Conservation (phyloP, 2,797 vertebrate genomes). For the Alca torda region DNA sequence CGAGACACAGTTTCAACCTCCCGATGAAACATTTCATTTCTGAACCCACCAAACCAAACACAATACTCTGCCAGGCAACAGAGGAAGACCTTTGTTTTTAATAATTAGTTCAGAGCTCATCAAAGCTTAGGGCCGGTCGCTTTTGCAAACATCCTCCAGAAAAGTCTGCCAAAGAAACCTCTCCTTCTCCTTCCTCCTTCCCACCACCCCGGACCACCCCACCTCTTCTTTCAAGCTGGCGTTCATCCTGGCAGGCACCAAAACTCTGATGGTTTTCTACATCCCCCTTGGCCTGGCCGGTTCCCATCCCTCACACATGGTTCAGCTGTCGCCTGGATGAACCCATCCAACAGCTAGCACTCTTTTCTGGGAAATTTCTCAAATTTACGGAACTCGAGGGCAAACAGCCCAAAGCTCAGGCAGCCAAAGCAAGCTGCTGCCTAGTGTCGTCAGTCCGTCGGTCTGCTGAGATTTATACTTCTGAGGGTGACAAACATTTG, state of each 20-base stretch:
- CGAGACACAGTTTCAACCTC: not conserved
- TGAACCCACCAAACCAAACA: not conserved
- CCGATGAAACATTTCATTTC: not conserved
- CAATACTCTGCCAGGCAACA: not conserved
- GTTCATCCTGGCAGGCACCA: not conserved
- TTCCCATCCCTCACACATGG: not conserved
- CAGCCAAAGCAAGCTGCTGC: not conserved
- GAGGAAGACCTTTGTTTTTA: not conserved
- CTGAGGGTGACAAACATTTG: not conserved
- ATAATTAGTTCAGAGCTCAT: not conserved
- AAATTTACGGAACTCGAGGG: not conserved
- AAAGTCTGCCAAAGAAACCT: not conserved
- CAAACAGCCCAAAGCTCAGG: not conserved
- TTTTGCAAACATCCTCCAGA: constrained; percentile 1
- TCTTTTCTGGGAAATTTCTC: not conserved
- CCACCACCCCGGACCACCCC: not conserved
- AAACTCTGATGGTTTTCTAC: not conserved
- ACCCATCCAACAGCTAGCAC: not conserved
- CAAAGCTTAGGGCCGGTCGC: not conserved
- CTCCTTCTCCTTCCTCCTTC: not conserved
- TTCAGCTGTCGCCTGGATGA: not conserved
- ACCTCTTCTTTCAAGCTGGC: not conserved
- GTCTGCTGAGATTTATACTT: not conserved
- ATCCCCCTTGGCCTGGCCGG: fast-evolving
- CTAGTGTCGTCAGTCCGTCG: not conserved